Evolutionary conservation across 1,140 invertebrate species (phyloP).

Genomic region (Euglossa dilemma): DNA sequence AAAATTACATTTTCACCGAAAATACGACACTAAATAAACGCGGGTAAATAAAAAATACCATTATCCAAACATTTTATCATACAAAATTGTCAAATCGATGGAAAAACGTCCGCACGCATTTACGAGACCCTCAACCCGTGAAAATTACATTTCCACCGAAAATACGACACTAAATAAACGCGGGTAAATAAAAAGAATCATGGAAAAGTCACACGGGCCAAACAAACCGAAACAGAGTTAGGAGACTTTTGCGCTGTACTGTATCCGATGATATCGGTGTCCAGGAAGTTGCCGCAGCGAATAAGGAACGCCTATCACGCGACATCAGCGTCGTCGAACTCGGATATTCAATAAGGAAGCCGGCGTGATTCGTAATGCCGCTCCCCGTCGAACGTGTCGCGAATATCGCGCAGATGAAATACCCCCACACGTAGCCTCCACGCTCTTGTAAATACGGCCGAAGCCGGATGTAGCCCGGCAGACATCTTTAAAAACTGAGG

Average conservation of each 20-base stretch:
- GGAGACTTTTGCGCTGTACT: background rate
- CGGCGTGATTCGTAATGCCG: conserved; percentile 1
- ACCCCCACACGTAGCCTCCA: background rate
- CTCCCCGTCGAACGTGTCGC: conserved; percentile 5
- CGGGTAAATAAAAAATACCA: too few relatives aligned
- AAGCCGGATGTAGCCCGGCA: background rate
- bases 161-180: too few relatives aligned
- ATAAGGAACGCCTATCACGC: conserved; percentile 11
- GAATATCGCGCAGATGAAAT: conserved; percentile 20
- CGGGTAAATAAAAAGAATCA: too few relatives aligned
- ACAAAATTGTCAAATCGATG: too few relatives aligned
- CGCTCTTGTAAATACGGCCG: background rate
- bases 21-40: too few relatives aligned
- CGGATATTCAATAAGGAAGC: conserved; percentile 34
- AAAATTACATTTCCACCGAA: too few relatives aligned
- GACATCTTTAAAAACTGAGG: conserved; percentile 6
- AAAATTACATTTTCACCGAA: too few relatives aligned
- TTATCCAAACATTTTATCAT: too few relatives aligned
- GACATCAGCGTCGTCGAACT: conserved; percentile 14
- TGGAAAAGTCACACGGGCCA: too few relatives aligned
- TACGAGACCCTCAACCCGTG: too few relatives aligned
- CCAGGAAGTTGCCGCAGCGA: background rate
- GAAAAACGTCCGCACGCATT: too few relatives aligned
- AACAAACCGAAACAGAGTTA: too few relatives aligned
- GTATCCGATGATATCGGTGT: background rate